phyloP scores from a whole-genome alignment of 1,140 invertebrate genomes.

The Lucilia cuprina region DNA sequence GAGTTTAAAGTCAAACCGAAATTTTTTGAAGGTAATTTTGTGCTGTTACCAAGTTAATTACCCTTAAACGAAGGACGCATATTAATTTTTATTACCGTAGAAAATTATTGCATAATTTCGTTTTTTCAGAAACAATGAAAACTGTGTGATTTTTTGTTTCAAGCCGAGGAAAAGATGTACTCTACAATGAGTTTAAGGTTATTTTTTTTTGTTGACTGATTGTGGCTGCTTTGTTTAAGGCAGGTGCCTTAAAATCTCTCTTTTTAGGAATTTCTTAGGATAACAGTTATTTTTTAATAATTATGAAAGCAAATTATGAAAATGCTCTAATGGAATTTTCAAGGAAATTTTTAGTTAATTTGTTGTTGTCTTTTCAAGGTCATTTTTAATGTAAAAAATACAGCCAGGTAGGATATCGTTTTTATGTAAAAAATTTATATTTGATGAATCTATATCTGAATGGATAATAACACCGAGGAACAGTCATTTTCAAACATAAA shows the following conservation, averaged over 20 bases:
- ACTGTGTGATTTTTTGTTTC: neutral
- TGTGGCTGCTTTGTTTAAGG: neutral
- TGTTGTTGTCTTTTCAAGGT: conserved; percentile 22
- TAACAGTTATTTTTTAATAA: neutral
- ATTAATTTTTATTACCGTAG: conserved; percentile 61
- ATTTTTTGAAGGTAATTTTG: conserved; percentile 32
- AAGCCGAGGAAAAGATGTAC: neutral
- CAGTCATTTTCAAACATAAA: too few relatives aligned
- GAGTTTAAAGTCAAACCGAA: conserved; percentile 4
- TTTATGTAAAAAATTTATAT: too few relatives aligned
- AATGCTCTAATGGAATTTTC: neutral
- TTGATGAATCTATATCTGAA: too few relatives aligned
- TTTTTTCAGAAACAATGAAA: neutral
- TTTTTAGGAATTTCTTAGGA: neutral
- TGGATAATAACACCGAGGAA: too few relatives aligned
- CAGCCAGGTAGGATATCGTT: too few relatives aligned
- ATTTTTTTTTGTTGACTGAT: neutral
- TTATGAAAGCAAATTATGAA: conserved; percentile 3
- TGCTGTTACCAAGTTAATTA: conserved; percentile 50
- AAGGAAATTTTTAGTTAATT: neutral
- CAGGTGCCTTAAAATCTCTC: conserved; percentile 20
- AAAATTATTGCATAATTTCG: conserved; percentile 59
- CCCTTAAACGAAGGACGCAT: conserved; percentile 54
- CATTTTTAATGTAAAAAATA: neutral
- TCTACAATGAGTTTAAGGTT: neutral